These are phyloP conservation scores for Decapterus maruadsi DNA, from an alignment of 2,797 vertebrate genomes.

Conservation along the genomic window DNA sequence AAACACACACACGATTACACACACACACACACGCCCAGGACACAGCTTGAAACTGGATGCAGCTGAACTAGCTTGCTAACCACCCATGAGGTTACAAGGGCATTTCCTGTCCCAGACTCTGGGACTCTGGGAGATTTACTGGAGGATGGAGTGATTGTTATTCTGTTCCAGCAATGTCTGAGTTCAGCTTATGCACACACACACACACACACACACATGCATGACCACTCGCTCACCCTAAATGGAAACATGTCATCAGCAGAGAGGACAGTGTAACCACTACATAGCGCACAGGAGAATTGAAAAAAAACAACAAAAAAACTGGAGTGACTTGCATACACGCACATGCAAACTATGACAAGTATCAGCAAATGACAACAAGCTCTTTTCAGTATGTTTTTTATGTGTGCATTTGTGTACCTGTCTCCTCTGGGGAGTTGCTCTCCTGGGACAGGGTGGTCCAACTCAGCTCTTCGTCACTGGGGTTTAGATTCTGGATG, in stretches of 20 bases:
- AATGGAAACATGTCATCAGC: conserved; percentile 69
- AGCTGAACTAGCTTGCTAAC: conserved; percentile 47
- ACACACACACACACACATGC: background rate
- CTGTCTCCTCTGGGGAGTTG: conserved; percentile 93
- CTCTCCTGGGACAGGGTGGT: conserved; percentile 97
- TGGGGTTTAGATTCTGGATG: conserved; percentile 96
- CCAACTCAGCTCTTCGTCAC: conserved; percentile 98
- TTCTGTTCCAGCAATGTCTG: conserved; percentile 51
- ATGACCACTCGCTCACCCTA: conserved; percentile 34
- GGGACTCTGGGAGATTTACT: conserved; percentile 60
- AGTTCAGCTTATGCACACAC: conserved; percentile 20
- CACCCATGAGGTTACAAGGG: conserved; percentile 49
- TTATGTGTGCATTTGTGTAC: conserved; percentile 75
- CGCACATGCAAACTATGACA: conserved; percentile 23
- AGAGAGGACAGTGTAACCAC: conserved; percentile 45
- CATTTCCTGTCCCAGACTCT: conserved; percentile 59
- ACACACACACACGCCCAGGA: conserved; percentile 21
- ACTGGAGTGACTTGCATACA: conserved; percentile 16
- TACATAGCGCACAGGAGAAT: conserved; percentile 19
- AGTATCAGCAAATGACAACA: conserved; percentile 12
- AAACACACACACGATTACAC: background rate
- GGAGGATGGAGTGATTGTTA: conserved; percentile 55
- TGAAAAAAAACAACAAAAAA: background rate
- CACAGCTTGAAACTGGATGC: conserved; percentile 45
- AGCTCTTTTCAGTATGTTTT: background rate